Percentiles rank a stretch among this genome's conserved stretches.
These are phyloP conservation scores for Hypena proboscidalis DNA, from an alignment of 2,888 invertebrate species.

Conservation along the genomic window DNA sequence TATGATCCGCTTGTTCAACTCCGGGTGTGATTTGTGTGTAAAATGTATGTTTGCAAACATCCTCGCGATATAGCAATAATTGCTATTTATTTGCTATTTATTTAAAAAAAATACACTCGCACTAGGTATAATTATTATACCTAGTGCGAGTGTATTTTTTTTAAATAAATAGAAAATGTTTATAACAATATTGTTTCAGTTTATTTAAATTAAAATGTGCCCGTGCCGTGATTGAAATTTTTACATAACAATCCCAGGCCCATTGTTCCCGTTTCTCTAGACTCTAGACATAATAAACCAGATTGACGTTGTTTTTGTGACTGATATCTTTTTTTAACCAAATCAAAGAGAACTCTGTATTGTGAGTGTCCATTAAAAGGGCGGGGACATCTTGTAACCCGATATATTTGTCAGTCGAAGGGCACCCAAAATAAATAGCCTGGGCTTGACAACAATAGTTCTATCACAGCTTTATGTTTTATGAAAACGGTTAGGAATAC, in stretches of 20 bases:
- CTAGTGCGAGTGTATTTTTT: too few relatives aligned
- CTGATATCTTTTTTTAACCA: slow-evolving; percentile 4
- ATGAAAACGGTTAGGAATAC: background rate
- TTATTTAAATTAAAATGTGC: too few relatives aligned
- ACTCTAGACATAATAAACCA: slow-evolving; percentile 7
- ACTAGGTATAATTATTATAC: too few relatives aligned
- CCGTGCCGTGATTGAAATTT: too few relatives aligned
- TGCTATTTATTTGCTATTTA: too few relatives aligned
- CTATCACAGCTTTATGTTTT: slow-evolving; percentile 5
- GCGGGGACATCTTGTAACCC: slow-evolving; percentile 11
- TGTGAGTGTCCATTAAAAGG: slow-evolving; percentile 9
- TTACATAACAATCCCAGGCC: background rate
- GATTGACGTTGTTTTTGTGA: slow-evolving; percentile 6
- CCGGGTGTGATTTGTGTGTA: too few relatives aligned
- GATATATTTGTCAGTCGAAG: slow-evolving; percentile 17
- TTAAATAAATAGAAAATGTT: too few relatives aligned
- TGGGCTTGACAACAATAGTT: slow-evolving; percentile 5
- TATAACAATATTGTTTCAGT: too few relatives aligned
- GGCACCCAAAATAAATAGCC: slow-evolving; percentile 9
- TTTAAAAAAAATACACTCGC: too few relatives aligned
- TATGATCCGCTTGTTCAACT: too few relatives aligned
- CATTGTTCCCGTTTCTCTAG: background rate
- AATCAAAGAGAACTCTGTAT: slow-evolving; percentile 4
- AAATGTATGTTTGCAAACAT: too few relatives aligned
- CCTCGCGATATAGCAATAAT: too few relatives aligned